These are phyloP conservation scores for Romanogobio albipinnatus DNA, from an alignment of 2,113 vertebrate species.

Conservation along the genomic window DNA sequence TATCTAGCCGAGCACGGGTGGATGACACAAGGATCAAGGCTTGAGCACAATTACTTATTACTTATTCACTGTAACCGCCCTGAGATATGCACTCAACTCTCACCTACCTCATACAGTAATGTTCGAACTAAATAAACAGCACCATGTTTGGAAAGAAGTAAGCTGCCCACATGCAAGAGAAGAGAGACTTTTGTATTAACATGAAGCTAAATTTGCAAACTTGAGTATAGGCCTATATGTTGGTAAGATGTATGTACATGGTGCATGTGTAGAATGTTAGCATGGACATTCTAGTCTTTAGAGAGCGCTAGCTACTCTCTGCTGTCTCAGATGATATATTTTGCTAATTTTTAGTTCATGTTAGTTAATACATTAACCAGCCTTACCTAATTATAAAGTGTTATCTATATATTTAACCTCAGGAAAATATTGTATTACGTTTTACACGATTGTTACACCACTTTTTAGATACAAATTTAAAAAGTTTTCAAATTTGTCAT, in stretches of 20 bases:
- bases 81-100: conserved; percentile 33
- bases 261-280: background rate
- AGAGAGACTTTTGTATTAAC: background rate
- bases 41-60: conserved; percentile 44
- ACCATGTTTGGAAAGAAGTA: background rate
- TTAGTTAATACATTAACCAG: no score
- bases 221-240: no score
- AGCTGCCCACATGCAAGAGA: background rate
- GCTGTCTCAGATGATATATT: no score
- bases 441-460: no score
- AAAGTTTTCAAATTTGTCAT: background rate
- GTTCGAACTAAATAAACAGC: conserved; percentile 3
- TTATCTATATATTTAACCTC: no score
- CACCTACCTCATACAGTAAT: conserved; percentile 7
- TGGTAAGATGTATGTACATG: background rate
- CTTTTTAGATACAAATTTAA: no score
- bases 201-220: background rate
- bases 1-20: conserved; percentile 35
- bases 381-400: no score
- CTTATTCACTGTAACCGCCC: background rate
- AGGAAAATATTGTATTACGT: no score
- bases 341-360: no score
- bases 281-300: background rate
- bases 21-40: conserved; percentile 31
- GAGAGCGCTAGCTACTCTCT: no score